Evolutionary conservation across 2,113 vertebrate genomes (phyloP).

Genomic region (Anguilla japonica): DNA sequence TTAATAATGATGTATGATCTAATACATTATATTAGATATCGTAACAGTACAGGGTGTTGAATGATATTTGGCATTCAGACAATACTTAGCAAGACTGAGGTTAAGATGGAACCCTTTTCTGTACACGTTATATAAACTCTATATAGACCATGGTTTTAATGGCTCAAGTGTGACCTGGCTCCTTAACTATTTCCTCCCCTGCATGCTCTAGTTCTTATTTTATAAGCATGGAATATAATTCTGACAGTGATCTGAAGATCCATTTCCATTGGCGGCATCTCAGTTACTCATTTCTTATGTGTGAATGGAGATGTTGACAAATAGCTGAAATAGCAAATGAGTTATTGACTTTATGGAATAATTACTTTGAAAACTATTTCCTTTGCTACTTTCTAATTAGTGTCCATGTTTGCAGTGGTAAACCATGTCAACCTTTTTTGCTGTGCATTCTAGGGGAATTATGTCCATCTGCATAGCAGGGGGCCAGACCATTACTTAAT

Average conservation of each 20-base stretch:
- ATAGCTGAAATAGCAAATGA: conserved; percentile 26
- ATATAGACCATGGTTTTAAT: too few relatives aligned
- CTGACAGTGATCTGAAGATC: conserved; percentile 17
- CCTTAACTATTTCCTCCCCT: neutral
- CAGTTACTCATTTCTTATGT: conserved; percentile 21
- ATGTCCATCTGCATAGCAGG: neutral
- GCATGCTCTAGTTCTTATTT: neutral
- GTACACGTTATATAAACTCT: neutral
- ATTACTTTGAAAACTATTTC: conserved; percentile 36
- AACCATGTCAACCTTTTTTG: neutral
- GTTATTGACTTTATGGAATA: conserved; percentile 38
- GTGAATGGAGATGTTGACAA: conserved; percentile 42
- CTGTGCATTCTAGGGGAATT: neutral
- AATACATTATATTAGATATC: neutral
- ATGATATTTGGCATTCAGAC: neutral
- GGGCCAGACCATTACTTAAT: neutral
- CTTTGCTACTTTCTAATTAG: neutral
- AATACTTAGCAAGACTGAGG: too few relatives aligned
- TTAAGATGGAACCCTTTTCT: too few relatives aligned
- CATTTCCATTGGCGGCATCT: conserved; percentile 13
- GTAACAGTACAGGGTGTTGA: too few relatives aligned
- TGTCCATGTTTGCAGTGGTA: neutral
- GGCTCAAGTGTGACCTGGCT: neutral
- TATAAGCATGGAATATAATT: conserved; percentile 15
- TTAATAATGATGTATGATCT: neutral